These are phyloP conservation scores for Chalcis sispes DNA, from an alignment of 2,888 invertebrate species.

Conservation along the genomic window DNA sequence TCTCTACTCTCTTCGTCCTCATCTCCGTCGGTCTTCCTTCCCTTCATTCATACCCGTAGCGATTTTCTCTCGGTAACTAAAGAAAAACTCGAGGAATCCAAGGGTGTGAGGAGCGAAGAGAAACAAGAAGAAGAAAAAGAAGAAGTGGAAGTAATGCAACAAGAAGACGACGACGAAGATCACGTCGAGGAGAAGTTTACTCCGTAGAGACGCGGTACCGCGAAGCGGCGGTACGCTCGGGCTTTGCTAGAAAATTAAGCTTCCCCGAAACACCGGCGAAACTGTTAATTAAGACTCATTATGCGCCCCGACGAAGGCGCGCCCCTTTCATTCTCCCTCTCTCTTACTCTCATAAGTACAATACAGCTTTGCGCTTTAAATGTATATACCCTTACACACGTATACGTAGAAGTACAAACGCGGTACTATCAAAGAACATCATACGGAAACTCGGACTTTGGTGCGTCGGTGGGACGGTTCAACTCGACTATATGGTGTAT, in stretches of 20 bases:
- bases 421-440: neutral
- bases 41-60: neutral
- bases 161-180: too few species aligned
- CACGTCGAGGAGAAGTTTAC: too few species aligned
- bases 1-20: constrained; percentile 2
- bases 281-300: constrained; percentile 77
- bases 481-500: constrained; percentile 11
- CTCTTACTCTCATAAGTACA: neutral
- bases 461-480: constrained; percentile 24
- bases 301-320: constrained; percentile 63
- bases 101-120: neutral
- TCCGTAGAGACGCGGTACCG: too few species aligned
- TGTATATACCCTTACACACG: neutral
- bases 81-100: constrained; percentile 47
- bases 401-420: neutral
- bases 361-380: neutral
- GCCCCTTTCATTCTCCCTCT: constrained; percentile 11
- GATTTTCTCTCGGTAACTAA: constrained; percentile 25
- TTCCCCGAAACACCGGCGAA: constrained; percentile 73
- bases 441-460: constrained; percentile 20
- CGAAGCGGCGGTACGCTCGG: neutral
- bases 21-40: neutral
- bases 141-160: constrained; percentile 14
- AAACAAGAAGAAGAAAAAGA: neutral
- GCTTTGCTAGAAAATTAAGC: constrained; percentile 69